Evolutionary conservation across 2,113 vertebrate species (phyloP), one percentile per base, ranked within the genome.

Genomic region (Pelmatolapia mariae): DNA sequence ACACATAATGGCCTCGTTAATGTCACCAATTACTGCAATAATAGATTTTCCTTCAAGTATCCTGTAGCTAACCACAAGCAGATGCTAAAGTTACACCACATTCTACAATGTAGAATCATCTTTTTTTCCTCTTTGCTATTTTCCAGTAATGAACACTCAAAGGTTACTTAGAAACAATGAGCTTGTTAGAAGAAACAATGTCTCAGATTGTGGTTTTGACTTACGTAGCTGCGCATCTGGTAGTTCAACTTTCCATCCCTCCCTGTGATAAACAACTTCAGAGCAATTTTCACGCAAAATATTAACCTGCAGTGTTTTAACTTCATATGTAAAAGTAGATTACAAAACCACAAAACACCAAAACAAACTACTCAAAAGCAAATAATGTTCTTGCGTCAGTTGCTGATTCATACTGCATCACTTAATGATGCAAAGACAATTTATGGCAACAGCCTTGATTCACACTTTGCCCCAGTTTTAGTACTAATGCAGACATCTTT

Each of bases 401-500:
- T 6, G 73, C 29, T 52, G 43, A 78, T 19, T 50, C 71, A n/a
- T 16, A 50, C 8, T 33, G n/a, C 15, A n/a, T 22, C n/a, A 36
- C 3, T 1, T 43, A n/a, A 88, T 33, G 43, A 66, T 24, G 38
- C 47, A 66, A 83, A 87, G 82, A 66, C 45, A 81, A 63, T 29
- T 50, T 56, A 85, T 6, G 56, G 11, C 45, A 66, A 71, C 5
- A 31, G 10, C 4, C 7, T 4, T 86, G 6, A 43, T 80, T 82
- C 57, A 24, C 40, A 89, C 85, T 43, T 80, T 40, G 66, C 59
- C 50, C 38, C 18, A 38, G 45, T 45, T 89, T 43, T 24, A 79
- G 40, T 2, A 18, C 73, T 50, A 43, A 83, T 76, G 71, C 66
- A 47, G 40, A 40, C 68, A 78, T 90, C 85, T 38, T 33, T 82